phyloP scores from a whole-genome alignment of 2,797 vertebrate genomes.

The Spheniscus humboldti region DNA sequence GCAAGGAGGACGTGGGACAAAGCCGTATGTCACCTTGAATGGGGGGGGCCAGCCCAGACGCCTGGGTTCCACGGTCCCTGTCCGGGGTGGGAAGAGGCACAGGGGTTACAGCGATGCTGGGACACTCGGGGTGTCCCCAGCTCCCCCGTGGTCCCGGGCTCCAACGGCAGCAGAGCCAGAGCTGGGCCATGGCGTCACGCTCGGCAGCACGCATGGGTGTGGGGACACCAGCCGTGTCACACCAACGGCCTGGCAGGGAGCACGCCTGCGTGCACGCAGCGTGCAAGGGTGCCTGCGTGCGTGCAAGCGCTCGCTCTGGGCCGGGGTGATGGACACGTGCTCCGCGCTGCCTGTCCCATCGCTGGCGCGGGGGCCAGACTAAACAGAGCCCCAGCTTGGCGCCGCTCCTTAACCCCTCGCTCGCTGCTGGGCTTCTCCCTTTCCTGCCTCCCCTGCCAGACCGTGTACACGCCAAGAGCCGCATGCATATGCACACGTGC shows the following conservation, averaged over 20 bases:
- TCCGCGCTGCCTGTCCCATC: neutral
- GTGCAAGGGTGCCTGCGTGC: neutral
- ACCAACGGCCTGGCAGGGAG: neutral
- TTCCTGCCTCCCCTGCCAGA: neutral
- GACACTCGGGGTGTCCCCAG: neutral
- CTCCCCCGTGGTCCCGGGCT: neutral
- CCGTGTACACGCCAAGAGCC: neutral
- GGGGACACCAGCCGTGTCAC: neutral
- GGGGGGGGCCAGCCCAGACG: neutral
- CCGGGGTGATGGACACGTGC: neutral
- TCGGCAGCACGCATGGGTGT: rapidly evolving
- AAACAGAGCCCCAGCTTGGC: conserved; percentile 8
- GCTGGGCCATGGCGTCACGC: neutral
- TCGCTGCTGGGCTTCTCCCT: neutral
- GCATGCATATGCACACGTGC: neutral
- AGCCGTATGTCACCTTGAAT: neutral
- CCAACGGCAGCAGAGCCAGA: rapidly evolving
- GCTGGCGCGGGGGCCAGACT: neutral
- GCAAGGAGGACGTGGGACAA: neutral
- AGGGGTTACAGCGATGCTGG: rapidly evolving
- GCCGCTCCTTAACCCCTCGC: conserved; percentile 8
- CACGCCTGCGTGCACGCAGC: neutral
- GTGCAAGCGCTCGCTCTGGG: neutral
- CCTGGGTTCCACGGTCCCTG: rapidly evolving
- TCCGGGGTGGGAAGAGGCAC: neutral